Evolutionary conservation across 2,797 vertebrate genomes (phyloP).

Genomic region (Scolopax bukidnonensis): DNA sequence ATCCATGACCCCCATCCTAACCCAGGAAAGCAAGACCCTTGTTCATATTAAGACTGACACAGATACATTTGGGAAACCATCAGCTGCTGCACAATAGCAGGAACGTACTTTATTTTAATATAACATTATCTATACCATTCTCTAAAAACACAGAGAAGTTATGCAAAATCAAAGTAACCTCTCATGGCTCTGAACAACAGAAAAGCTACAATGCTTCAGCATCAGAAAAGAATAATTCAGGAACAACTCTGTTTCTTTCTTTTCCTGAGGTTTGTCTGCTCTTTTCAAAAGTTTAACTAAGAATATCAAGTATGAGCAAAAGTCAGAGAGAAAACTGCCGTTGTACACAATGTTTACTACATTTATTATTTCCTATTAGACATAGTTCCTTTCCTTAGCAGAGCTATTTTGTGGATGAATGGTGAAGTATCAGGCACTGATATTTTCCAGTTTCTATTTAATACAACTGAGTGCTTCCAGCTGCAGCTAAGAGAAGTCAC

Average conservation of each 20-base stretch:
- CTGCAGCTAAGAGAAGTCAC: not conserved
- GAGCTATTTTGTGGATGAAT: not conserved
- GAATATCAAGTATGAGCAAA: not conserved
- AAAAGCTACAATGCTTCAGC: not conserved
- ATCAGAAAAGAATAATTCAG: not conserved
- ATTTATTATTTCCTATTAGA: not conserved
- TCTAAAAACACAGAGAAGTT: not conserved
- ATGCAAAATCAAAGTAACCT: not conserved
- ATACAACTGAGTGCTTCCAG: not conserved
- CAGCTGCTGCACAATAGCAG: not conserved
- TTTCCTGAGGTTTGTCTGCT: not conserved
- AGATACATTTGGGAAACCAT: not conserved
- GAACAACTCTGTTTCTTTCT: not conserved
- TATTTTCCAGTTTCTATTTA: not conserved
- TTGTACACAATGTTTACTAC: not conserved
- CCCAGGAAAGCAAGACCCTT: not conserved
- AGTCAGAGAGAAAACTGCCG: not conserved
- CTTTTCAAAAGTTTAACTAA: not conserved
- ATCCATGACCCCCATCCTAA: not conserved
- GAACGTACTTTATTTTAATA: not conserved
- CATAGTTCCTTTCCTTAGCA: not conserved
- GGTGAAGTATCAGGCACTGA: not conserved
- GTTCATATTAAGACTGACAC: not conserved
- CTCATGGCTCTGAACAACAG: not conserved
- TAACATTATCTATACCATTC: not conserved